Evolutionary conservation across 92 coral and sea anemone genomes (phyloP).

Genomic region (Metridium senile): DNA sequence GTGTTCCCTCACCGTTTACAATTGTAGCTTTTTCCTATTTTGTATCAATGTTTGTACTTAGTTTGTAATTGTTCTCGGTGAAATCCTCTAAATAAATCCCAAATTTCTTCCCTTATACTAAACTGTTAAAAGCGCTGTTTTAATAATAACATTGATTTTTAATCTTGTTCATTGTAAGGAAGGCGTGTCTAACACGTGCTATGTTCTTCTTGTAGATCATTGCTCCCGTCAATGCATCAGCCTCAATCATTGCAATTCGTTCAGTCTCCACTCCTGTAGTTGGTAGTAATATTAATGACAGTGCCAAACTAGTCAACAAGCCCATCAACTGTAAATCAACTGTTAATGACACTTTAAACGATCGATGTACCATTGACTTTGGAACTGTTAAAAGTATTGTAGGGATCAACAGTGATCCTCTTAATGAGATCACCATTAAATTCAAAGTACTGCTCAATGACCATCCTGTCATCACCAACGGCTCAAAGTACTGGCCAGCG

Average conservation of each 20-base stretch:
- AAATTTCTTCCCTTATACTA: too few relatives aligned
- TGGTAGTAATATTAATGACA: conserved; percentile 62
- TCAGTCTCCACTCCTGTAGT: conserved; percentile 45
- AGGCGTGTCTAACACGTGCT: not conserved
- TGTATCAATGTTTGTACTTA: too few relatives aligned
- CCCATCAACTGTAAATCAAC: conserved; percentile 52
- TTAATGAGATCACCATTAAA: conserved; percentile 64
- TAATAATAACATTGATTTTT: too few relatives aligned
- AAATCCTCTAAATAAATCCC: too few relatives aligned
- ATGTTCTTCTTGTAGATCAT: conserved; percentile 50
- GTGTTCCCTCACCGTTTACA: too few relatives aligned
- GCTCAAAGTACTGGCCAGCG: conserved; percentile 88
- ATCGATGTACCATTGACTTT: conserved; percentile 79
- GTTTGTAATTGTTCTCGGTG: too few relatives aligned
- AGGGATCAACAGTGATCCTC: conserved; percentile 37
- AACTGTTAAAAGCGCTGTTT: too few relatives aligned
- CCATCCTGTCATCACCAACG: conserved; percentile 71
- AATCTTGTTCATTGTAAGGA: not conserved
- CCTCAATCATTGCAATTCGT: conserved; percentile 73
- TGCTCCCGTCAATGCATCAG: conserved; percentile 68
- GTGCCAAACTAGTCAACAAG: not conserved
- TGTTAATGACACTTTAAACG: conserved; percentile 48
- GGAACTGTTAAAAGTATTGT: conserved; percentile 54
- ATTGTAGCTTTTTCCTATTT: too few relatives aligned
- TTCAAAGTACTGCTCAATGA: conserved; percentile 84